Conservation (phyloP, 2,113 vertebrate genomes). For the Neopipo cinnamomea region DNA sequence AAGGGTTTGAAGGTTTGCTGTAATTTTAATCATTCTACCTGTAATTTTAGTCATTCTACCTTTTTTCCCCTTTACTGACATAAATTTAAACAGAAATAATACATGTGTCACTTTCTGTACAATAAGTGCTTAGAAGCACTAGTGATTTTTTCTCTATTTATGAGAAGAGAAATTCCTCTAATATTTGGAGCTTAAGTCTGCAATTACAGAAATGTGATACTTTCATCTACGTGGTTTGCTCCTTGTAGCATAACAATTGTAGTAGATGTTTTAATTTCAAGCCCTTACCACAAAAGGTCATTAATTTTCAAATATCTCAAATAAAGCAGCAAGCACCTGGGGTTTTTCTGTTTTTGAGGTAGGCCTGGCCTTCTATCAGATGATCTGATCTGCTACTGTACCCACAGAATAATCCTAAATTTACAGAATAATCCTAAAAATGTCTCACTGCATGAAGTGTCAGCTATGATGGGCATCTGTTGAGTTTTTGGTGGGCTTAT, state of each 20-base stretch:
- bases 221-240: not conserved
- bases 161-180: not conserved
- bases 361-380: too few relatives aligned
- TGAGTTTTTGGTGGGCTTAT: not conserved
- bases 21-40: not conserved
- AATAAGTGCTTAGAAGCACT: not conserved
- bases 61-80: not conserved
- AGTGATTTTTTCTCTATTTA: not conserved
- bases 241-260: not conserved
- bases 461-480: not conserved
- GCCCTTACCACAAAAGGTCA: not conserved
- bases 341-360: not conserved
- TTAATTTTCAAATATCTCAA: not conserved
- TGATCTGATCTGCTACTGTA: not conserved
- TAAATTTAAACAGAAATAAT: not conserved
- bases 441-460: not conserved
- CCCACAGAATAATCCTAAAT: not conserved
- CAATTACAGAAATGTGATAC: not conserved
- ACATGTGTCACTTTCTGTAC: accelerated
- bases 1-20: not conserved
- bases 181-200: not conserved
- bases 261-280: not conserved
- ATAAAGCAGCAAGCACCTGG: not conserved
- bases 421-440: not conserved
- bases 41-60: not conserved